Conservation (phyloP, 2,113 vertebrate genomes). For the Blennius ocellaris region DNA sequence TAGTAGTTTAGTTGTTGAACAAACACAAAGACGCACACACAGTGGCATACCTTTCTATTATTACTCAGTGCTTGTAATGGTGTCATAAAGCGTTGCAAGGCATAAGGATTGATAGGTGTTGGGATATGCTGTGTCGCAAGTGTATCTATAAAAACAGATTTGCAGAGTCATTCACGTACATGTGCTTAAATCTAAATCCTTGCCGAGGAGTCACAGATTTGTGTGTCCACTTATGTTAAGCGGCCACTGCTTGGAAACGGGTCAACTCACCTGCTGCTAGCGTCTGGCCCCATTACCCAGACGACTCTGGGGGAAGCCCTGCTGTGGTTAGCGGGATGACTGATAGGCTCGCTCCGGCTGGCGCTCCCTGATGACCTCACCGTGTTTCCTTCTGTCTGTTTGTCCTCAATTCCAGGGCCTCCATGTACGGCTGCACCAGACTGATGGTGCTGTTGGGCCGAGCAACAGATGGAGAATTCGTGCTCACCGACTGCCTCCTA, state of each 20-base stretch:
- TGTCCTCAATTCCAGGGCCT: constrained; percentile 81
- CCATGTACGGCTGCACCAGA: constrained; percentile 88
- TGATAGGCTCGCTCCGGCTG: constrained; percentile 41
- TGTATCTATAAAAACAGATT: not conserved
- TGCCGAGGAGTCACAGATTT: constrained; percentile 2
- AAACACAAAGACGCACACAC: not conserved
- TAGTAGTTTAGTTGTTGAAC: not conserved
- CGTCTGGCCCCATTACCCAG: constrained; percentile 64
- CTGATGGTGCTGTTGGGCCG: constrained; percentile 82
- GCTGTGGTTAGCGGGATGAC: constrained; percentile 57
- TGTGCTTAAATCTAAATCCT: constrained; percentile 9
- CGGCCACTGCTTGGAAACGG: constrained; percentile 46
- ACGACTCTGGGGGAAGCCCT: constrained; percentile 57
- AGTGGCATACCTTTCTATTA: not conserved
- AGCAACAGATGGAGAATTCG: constrained; percentile 83
- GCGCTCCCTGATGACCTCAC: constrained; percentile 54
- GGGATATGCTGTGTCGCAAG: not conserved
- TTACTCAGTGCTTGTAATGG: not conserved
- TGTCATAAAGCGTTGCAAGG: constrained; percentile 20
- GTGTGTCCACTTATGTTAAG: constrained; percentile 28
- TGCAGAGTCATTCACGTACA: not conserved
- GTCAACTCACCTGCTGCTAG: constrained; percentile 58
- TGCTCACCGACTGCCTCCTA: constrained; percentile 89
- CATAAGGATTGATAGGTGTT: not conserved
- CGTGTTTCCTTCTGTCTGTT: constrained; percentile 54